phyloP scores from a whole-genome alignment of 2,888 invertebrate genomes.

The Phyto melanocephala region DNA sequence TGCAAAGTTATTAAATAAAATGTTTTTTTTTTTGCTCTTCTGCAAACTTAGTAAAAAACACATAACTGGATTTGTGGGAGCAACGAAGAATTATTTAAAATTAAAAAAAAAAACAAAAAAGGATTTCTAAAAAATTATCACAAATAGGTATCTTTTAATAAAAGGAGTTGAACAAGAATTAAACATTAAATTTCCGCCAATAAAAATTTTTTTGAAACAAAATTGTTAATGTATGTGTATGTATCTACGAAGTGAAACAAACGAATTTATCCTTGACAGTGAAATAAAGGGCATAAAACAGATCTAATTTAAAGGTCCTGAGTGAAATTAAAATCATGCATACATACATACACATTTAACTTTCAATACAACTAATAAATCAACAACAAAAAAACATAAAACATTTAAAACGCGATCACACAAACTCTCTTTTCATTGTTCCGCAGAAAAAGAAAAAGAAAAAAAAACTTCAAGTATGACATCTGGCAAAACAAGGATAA shows the following conservation, averaged over 20 bases:
- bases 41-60: too few species aligned
- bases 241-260: not conserved
- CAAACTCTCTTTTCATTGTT: slow-evolving; percentile 37
- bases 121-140: too few species aligned
- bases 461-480: slow-evolving; percentile 35
- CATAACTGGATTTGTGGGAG: too few species aligned
- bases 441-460: not conserved
- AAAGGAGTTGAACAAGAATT: too few species aligned
- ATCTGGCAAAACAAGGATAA: slow-evolving; percentile 57
- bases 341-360: not conserved
- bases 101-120: too few species aligned
- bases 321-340: not conserved
- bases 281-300: slow-evolving; percentile 27
- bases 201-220: too few species aligned
- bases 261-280: slow-evolving; percentile 42
- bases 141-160: too few species aligned
- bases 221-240: too few species aligned
- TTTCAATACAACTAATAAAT: slow-evolving; percentile 47
- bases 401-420: slow-evolving; percentile 41
- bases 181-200: too few species aligned
- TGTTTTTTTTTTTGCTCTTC: too few species aligned
- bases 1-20: too few species aligned
- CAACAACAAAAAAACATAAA: slow-evolving; percentile 44
- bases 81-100: too few species aligned
- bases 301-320: slow-evolving; percentile 25